A percentile compares a stretch with the other conserved stretches of the same genome.
phyloP scores from a whole-genome alignment of 1,140 invertebrate genomes.

The Portunus trituberculatus region DNA sequence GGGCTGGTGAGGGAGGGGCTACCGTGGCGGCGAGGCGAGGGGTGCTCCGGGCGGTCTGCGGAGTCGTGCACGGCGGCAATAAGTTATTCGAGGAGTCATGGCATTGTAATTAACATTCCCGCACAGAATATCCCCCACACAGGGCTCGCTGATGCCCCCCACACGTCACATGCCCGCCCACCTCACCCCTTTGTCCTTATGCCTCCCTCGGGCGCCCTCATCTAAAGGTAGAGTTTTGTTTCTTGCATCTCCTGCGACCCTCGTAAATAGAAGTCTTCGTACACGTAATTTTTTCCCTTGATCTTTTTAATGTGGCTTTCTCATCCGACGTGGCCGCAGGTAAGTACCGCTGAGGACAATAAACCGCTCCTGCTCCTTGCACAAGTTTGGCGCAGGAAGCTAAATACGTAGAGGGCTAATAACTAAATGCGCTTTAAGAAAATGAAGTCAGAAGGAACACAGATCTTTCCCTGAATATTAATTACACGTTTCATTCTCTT shows the following conservation, averaged over 20 bases:
- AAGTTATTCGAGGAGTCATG: conserved; percentile 69
- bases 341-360: not conserved
- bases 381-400: not conserved
- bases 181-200: not conserved
- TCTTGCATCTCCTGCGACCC: conserved; percentile 30
- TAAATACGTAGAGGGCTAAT: not conserved
- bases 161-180: conserved; percentile 13
- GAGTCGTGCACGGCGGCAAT: conserved; percentile 67
- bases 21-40: conserved; percentile 47
- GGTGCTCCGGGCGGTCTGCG: conserved; percentile 9
- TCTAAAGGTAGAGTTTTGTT: not conserved
- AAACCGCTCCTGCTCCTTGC: not conserved
- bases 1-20: conserved; percentile 30
- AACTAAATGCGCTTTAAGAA: not conserved
- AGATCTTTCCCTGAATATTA: not conserved
- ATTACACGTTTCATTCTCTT: not conserved
- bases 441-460: not conserved
- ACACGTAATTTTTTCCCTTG: not conserved
- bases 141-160: conserved; percentile 20
- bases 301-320: not conserved
- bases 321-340: conserved; percentile 2
- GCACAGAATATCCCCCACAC: conserved; percentile 60
- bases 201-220: conserved; percentile 27
- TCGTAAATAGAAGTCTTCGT: not conserved
- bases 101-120: conserved; percentile 71